phyloP scores from a whole-genome alignment of 2,113 vertebrate species.

The Forbesichthys agassizii region DNA sequence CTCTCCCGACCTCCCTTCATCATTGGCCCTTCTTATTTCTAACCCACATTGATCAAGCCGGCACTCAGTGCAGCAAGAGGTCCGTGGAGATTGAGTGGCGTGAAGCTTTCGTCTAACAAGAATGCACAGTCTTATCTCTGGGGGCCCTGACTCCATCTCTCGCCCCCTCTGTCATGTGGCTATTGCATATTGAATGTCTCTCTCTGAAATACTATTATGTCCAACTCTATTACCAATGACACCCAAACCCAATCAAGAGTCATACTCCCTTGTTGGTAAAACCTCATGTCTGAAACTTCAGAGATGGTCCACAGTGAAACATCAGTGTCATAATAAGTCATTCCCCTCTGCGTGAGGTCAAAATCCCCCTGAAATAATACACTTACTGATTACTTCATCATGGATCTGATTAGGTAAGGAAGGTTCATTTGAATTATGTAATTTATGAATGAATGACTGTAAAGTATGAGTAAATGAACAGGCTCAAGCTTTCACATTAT shows the following conservation, averaged over 20 bases:
- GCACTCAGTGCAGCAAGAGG: slow-evolving; percentile 15
- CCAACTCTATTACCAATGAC: slow-evolving; percentile 45
- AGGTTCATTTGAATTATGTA: background rate
- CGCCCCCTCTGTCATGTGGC: slow-evolving; percentile 24
- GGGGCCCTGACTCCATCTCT: slow-evolving; percentile 25
- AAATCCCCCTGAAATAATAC: background rate
- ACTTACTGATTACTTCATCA: slow-evolving; percentile 5
- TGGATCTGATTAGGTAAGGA: slow-evolving; percentile 4
- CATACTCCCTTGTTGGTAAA: slow-evolving; percentile 43
- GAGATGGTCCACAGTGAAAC: slow-evolving; percentile 3
- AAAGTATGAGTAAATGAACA: background rate
- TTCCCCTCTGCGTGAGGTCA: slow-evolving; percentile 1
- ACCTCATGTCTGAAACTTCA: slow-evolving; percentile 27
- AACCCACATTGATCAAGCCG: slow-evolving; percentile 46
- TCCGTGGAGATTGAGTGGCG: slow-evolving; percentile 17
- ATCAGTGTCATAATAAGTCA: slow-evolving; percentile 19
- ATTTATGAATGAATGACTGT: background rate
- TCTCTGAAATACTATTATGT: slow-evolving; percentile 49
- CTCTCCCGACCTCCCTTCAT: slow-evolving; percentile 31
- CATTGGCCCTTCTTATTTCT: slow-evolving; percentile 33
- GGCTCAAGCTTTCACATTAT: background rate
- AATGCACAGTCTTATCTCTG: background rate
- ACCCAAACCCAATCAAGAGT: slow-evolving; percentile 44
- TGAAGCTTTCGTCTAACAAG: slow-evolving; percentile 22
- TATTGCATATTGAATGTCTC: slow-evolving; percentile 40